Percentiles rank a stretch among this genome's conserved stretches.
These are phyloP conservation scores for Epicauta chinensis DNA, from an alignment of 1,140 invertebrate species.

Conservation along the genomic window DNA sequence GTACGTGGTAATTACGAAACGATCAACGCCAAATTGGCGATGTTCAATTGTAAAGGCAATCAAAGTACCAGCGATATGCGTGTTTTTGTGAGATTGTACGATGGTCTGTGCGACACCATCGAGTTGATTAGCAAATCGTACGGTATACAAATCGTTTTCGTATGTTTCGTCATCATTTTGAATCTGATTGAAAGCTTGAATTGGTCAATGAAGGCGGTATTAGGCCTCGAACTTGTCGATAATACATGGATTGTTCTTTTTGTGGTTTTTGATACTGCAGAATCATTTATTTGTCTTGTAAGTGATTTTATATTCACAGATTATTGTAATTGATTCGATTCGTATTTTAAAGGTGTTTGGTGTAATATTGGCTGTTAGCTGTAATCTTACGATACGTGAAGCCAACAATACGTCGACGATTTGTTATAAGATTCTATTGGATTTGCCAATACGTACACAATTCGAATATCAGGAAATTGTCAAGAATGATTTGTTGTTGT, in stretches of 20 bases:
- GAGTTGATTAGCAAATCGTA: neutral
- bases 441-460: neutral
- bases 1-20: neutral
- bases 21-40: neutral
- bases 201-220: slow-evolving; percentile 2
- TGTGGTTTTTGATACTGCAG: neutral
- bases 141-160: slow-evolving; percentile 4
- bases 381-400: neutral
- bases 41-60: neutral
- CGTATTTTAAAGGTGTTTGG: slow-evolving; percentile 5
- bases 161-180: slow-evolving; percentile 4
- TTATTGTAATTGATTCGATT: neutral
- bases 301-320: neutral
- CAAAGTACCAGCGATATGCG: neutral
- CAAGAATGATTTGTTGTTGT: slow-evolving; percentile 4
- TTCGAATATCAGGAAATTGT: neutral
- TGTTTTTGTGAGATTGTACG: slow-evolving; percentile 4
- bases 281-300: slow-evolving; percentile 7
- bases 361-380: slow-evolving; percentile 5
- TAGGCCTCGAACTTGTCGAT: neutral
- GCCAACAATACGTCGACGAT: slow-evolving; percentile 6
- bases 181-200: slow-evolving; percentile 7
- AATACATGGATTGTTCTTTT: neutral
- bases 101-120: slow-evolving; percentile 5
- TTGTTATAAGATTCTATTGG: slow-evolving; percentile 11